Evolutionary conservation across 2,113 vertebrate genomes (phyloP), one percentile per base, ranked within the genome.

Genomic region (Actenoides hombroni): DNA sequence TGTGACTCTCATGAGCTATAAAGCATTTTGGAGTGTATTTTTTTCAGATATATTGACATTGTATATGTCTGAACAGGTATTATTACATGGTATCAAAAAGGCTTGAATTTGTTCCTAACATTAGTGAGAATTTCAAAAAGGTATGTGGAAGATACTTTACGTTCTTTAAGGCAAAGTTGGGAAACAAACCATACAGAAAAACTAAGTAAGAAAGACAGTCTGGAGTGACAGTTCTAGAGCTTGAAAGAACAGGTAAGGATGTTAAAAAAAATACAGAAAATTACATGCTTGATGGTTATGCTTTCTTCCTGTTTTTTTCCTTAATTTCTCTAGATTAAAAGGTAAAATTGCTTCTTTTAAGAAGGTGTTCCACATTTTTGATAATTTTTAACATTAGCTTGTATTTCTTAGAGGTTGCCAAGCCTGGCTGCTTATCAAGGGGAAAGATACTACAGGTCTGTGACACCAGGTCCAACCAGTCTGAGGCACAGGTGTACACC

Each of bases 391-490:
- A 19, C 4, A 56, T 28, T 18, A 64, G 5, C 2, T 44, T 56
- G 2, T 15, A 6, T 54, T 59, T 59, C 16, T 49, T 74, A 64
- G 49, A 91, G 10, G 17, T 28, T 82, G 13, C 10, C 12, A 59
- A 44, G 4, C 5, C 6, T 31, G 3, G 2, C 5, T 87, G 13
- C 5, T 17, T 29, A 37, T 24, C 2, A 57, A 9, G 1, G 9
- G 3, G 13, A 77, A 73, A 31, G 19, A 48, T 60, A 13, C 2
- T 35, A 28, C 49, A 54, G 24, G 5, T 77, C 12, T 28, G 13
- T 35, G n/a, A 33, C 14, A 10, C 0, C 0, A 33, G 1, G 9
- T n/a, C 16, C 46, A 80, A n/a, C 2, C 28, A 51, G 24, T 16
- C 17, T 64, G 20, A 59, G 20, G 39, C 5, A 19, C 10, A 35